Base-by-base conservation (phyloP, 2,888 invertebrate species). In the Drymonia ruficornis region DNA sequence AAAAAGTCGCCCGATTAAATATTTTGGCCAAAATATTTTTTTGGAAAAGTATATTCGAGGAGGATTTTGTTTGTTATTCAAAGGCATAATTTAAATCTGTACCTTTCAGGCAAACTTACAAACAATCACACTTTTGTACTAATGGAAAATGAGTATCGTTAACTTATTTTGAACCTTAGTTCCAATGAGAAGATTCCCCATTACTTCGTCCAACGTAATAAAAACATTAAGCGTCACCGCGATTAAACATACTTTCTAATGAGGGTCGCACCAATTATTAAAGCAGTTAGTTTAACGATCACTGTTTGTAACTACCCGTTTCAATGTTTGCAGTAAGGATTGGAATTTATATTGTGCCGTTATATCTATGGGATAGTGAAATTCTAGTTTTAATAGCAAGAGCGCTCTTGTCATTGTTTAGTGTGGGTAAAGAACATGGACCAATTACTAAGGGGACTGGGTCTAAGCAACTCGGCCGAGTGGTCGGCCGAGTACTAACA, bases 301-400 rank as follows among this genome's bases (percentile, higher is more conserved):
- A 12, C 34, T 47, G 18, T 47, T 34, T 34, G 47, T 47, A 47
- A 47, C 45, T 19, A 45, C 47, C 34, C 13, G 16, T 46, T 46
- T 16, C 46, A 31, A 34, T 16, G 28, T 45, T 36, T 36, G 34
- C 12, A 47, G 18, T 16, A 4, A 8, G 12, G 31, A 12, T 13
- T 31, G 34, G 47, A 34, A 47, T 47, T 47, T 47, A 47, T 47
- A 47, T 34, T 31, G 34, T 47, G 31, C 13, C 34, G 18, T 34
- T 47, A 46, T 29, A 18, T 34, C 31, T 31, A 12, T 13, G n/a
- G 47, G 12, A 9, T 47, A 47, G 34, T 31, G 9, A 34, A 34
- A 34, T 31, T 18, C 6, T 47, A 47, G 47, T 47, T 47, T 47
- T 47, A 47, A 47, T 47, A 34, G 1, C 9, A 40, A 5, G n/a